A percentile compares a stretch with the other conserved stretches of the same genome.
These are phyloP conservation scores for Ictalurus punctatus DNA, from an alignment of 2,113 vertebrate genomes.

Conservation along the genomic window DNA sequence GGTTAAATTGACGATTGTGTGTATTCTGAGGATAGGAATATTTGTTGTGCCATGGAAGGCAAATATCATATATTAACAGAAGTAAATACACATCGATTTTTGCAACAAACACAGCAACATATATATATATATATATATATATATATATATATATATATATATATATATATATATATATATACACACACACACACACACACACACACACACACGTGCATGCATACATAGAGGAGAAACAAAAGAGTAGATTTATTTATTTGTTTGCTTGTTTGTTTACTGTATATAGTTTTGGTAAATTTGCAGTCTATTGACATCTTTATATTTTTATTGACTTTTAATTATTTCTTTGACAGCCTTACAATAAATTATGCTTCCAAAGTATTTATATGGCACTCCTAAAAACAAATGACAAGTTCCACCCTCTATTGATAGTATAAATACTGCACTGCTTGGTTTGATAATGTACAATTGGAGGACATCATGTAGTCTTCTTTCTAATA, in stretches of 20 bases:
- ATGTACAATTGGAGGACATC: conserved; percentile 59
- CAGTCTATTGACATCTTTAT: not conserved
- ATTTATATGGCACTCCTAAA: not conserved
- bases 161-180: not conserved
- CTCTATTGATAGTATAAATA: not conserved
- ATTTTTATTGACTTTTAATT: not conserved
- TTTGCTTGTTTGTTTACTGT: not conserved
- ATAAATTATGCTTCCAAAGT: not conserved
- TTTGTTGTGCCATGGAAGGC: conserved; percentile 56
- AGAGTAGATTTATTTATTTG: not conserved
- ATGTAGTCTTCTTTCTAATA: conserved; percentile 79
- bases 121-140: not conserved
- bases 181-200: too few species aligned
- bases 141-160: not conserved
- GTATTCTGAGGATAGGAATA: conserved; percentile 61
- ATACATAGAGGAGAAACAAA: too few species aligned
- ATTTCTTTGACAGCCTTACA: not conserved
- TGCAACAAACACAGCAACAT: not conserved
- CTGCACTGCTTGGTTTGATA: not conserved
- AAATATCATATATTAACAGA: conserved; percentile 70
- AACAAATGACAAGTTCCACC: not conserved
- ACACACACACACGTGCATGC: too few species aligned
- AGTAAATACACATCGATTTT: not conserved
- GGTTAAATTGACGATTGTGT: conserved; percentile 78
- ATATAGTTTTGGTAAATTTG: not conserved